phyloP scores from a whole-genome alignment of 2,113 vertebrate species.

The Sarotherodon lohbergeri region DNA sequence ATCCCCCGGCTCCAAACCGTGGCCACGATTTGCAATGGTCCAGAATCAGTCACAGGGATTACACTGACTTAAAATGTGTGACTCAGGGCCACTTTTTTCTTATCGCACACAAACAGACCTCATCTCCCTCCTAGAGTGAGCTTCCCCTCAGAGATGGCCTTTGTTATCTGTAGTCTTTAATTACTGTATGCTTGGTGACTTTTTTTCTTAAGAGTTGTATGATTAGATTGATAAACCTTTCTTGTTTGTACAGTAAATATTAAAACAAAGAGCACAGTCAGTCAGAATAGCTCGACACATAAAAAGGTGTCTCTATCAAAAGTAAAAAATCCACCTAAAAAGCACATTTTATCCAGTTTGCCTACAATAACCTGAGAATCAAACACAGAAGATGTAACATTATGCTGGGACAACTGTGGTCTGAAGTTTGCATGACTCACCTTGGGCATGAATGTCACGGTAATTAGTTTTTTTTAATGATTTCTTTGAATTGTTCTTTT shows the following conservation, averaged over 20 bases:
- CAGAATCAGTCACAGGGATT: constrained; percentile 62
- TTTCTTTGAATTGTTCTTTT: background rate
- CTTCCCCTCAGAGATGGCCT: background rate
- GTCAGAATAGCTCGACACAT: background rate
- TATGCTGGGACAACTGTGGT: background rate
- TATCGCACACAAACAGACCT: constrained; percentile 49
- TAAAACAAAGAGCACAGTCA: background rate
- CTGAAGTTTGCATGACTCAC: background rate
- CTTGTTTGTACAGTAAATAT: background rate
- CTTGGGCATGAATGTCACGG: background rate
- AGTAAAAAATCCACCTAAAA: background rate
- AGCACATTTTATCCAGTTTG: background rate
- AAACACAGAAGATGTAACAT: background rate
- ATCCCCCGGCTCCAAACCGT: constrained; percentile 32
- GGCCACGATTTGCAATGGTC: constrained; percentile 11
- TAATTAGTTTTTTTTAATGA: background rate
- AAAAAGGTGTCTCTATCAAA: background rate
- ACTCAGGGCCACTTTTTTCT: constrained; percentile 42
- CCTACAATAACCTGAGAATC: background rate
- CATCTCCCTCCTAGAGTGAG: background rate
- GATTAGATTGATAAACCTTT: background rate
- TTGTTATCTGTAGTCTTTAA: background rate
- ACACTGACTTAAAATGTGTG: constrained; percentile 36
- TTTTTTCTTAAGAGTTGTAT: background rate
- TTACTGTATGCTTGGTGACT: background rate